Evolutionary conservation across 1,140 invertebrate species (phyloP).

Genomic region (Ips typographus): DNA sequence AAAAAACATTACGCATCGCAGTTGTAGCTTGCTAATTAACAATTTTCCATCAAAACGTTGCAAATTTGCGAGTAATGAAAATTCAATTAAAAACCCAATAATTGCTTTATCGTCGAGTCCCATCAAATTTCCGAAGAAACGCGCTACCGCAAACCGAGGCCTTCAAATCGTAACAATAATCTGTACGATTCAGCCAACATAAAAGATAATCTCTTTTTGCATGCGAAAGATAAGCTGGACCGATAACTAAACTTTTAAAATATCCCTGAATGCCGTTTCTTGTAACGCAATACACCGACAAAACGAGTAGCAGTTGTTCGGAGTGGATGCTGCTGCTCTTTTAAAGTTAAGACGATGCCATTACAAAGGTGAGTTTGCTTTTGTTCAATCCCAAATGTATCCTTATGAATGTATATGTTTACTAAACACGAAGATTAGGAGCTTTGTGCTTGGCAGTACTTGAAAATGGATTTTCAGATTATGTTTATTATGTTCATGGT

Average conservation of each 20-base stretch:
- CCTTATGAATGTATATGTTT: conserved; percentile 15
- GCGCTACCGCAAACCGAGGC: not conserved
- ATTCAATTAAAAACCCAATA: not conserved
- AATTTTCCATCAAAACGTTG: not conserved
- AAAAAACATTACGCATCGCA: too few relatives aligned
- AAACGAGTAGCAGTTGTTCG: conserved; percentile 5
- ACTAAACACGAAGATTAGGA: conserved; percentile 7
- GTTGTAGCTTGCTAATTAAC: too few relatives aligned
- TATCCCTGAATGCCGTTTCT: conserved; percentile 8
- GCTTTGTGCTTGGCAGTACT: conserved; percentile 1
- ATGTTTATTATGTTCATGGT: not conserved
- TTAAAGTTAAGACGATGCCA: conserved; percentile 16
- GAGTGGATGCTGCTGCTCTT: conserved; percentile 2
- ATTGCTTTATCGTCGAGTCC: not conserved
- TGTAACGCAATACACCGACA: conserved; percentile 27
- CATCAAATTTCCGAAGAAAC: not conserved
- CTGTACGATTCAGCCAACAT: too few relatives aligned
- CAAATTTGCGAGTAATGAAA: not conserved
- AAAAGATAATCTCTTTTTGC: conserved; percentile 16
- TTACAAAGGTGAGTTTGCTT: conserved; percentile 10
- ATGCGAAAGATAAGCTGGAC: conserved; percentile 4
- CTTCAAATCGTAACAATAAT: not conserved
- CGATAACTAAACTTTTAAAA: conserved; percentile 12
- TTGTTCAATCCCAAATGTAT: conserved; percentile 3
- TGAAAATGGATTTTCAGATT: conserved; percentile 12